Conservation (phyloP, 2,888 invertebrate genomes). For the Elysia crispata region DNA sequence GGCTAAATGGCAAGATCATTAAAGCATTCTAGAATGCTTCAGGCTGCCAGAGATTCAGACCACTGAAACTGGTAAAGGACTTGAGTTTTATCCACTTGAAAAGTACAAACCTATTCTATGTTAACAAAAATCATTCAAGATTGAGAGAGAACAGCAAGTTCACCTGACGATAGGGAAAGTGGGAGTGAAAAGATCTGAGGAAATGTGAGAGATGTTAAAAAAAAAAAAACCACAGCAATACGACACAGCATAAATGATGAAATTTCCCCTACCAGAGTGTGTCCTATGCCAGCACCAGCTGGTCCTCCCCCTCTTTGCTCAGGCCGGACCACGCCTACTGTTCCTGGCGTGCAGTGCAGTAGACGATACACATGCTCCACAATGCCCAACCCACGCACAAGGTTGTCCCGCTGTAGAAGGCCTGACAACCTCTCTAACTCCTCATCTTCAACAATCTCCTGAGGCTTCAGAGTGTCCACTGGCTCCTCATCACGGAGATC, state of each 20-base stretch:
- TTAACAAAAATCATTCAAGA: no score
- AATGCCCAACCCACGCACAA: constrained; percentile 76
- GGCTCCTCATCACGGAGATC: constrained; percentile 58
- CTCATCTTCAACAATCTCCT: constrained; percentile 76
- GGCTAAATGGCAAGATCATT: no score
- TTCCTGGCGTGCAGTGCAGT: constrained; percentile 75
- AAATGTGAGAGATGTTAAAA: neutral
- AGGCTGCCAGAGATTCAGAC: no score
- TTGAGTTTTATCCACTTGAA: no score
- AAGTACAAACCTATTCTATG: no score
- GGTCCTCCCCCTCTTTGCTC: constrained; percentile 57
- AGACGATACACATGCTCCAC: constrained; percentile 76
- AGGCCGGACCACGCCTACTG: constrained; percentile 69
- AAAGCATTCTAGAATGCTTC: no score
- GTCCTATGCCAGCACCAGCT: constrained; percentile 34
- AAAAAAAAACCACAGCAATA: neutral
- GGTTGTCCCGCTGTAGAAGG: constrained; percentile 76
- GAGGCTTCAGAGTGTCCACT: constrained; percentile 72
- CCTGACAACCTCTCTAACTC: constrained; percentile 76
- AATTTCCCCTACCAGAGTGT: constrained; percentile 41
- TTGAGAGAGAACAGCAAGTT: no score
- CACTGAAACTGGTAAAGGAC: no score
- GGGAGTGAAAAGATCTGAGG: no score
- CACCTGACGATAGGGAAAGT: no score
- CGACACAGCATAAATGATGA: neutral